Evolutionary conservation across 2,888 invertebrate species (phyloP), one percentile per base, ranked within the genome.

Genomic region (Bombyx huttoni): DNA sequence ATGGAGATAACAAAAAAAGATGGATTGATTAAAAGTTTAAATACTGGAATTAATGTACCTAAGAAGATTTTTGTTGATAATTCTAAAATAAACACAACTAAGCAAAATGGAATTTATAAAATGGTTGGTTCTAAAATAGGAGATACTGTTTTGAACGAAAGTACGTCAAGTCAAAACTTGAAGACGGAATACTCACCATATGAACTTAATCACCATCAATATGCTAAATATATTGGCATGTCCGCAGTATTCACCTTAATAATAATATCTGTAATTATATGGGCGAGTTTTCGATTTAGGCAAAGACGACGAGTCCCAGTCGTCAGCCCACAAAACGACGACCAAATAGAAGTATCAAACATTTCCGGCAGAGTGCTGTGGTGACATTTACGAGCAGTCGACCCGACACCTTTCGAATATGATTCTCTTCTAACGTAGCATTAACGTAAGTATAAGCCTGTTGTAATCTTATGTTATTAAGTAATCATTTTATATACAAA

Each of bases 321-420:
- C 51, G 60, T 65, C 55, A 70, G 75, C 52, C 60, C 69, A 51
- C 76, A 77, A 52, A 65, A 70, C 40, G 80, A 77, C 60, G 85
- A 88, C 67, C 87, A 89, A 70, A 89, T 92, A 84, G 92, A 93
- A 75, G 92, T 92, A 73, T 81, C 89, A 52, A 89, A 87, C 76
- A 89, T 89, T 66, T 91, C 92, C 53, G 91, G 92, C 51, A 90
- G 91, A 49, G 92, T 93, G 65, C 85, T 93, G 56, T 93, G 93
- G 93, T 93, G 93, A 93, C 92, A 91, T 71, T 75, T 90, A 72
- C 85, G 90, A 64, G 89, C 89, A 79, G 83, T 87, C 81, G 88
- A 86, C 78, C 83, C 87, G 47, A 89, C 87, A 66, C 90, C 90
- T 79, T 90, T 83, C 81, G 90, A 83, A 81, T 91, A 89, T 73